A percentile compares a stretch with the other conserved stretches of the same genome.
Evolutionary conservation across 2,797 vertebrate species (phyloP).

Genomic region (Ciconia nigra): DNA sequence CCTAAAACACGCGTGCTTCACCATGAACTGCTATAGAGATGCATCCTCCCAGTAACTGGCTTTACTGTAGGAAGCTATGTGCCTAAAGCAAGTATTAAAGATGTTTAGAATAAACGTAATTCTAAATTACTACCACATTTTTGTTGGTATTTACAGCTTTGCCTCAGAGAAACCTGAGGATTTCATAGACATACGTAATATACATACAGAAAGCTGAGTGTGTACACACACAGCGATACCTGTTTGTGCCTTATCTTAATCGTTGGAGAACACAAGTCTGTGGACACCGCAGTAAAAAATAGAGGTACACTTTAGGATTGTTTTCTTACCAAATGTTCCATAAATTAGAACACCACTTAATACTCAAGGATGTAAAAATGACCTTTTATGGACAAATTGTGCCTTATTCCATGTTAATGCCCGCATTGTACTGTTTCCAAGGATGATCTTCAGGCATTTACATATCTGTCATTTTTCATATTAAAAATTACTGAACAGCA

Average conservation of each 20-base stretch:
- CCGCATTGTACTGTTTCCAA: background rate
- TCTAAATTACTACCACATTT: background rate
- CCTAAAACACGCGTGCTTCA: background rate
- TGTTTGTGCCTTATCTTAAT: background rate
- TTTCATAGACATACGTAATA: rapidly evolving
- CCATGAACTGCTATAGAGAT: background rate
- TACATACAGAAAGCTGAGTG: background rate
- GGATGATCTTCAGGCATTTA: background rate
- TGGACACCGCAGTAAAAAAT: background rate
- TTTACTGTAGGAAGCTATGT: background rate
- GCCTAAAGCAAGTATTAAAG: background rate
- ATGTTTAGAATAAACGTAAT: background rate
- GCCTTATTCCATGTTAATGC: background rate
- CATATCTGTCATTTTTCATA: background rate
- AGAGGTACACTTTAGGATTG: background rate
- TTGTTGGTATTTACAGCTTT: background rate
- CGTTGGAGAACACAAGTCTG: background rate
- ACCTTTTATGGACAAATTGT: background rate
- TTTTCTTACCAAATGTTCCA: background rate
- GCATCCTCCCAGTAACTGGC: background rate
- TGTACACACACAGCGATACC: too few species aligned
- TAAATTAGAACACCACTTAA: background rate
- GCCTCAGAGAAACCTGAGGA: background rate
- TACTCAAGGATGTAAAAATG: background rate
- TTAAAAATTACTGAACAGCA: background rate